A percentile compares a stretch with the other conserved stretches of the same genome.
Conservation (phyloP, 2,113 vertebrate genomes). For the Progne subis region DNA sequence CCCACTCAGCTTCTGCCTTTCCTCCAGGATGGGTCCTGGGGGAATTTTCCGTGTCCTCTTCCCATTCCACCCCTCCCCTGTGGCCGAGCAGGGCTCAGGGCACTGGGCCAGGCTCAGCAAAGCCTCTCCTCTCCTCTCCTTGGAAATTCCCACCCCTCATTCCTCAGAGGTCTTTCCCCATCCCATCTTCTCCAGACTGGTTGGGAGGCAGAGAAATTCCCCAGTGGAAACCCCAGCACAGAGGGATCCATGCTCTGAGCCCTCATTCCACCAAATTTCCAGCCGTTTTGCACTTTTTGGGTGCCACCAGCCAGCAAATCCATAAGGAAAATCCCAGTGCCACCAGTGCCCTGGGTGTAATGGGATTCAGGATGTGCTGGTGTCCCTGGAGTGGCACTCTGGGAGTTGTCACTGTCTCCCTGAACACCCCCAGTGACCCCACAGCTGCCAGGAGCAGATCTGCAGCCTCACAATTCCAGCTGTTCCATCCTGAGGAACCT, state of each 20-base stretch:
- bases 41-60: neutral
- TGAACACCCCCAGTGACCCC: neutral
- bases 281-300: neutral
- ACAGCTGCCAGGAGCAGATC: neutral
- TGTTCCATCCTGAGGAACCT: neutral
- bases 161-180: neutral
- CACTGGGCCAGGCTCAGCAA: neutral
- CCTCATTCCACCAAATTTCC: neutral
- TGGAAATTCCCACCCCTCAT: neutral
- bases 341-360: neutral
- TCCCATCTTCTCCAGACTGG: neutral
- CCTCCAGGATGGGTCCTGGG: neutral
- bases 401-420: neutral
- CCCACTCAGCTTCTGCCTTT: too few species aligned
- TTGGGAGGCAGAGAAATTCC: neutral
- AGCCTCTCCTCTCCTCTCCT: neutral
- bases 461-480: neutral
- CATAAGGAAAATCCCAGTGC: too few species aligned
- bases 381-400: neutral
- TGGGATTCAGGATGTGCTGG: neutral
- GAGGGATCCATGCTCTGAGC: accelerated
- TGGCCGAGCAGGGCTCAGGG: neutral
- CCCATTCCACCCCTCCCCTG: neutral
- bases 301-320: neutral
- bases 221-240: accelerated